A percentile compares a stretch with the other conserved stretches of the same genome.
Evolutionary conservation across 2,113 vertebrate species (phyloP).

Genomic region (Catharus bicknelli): DNA sequence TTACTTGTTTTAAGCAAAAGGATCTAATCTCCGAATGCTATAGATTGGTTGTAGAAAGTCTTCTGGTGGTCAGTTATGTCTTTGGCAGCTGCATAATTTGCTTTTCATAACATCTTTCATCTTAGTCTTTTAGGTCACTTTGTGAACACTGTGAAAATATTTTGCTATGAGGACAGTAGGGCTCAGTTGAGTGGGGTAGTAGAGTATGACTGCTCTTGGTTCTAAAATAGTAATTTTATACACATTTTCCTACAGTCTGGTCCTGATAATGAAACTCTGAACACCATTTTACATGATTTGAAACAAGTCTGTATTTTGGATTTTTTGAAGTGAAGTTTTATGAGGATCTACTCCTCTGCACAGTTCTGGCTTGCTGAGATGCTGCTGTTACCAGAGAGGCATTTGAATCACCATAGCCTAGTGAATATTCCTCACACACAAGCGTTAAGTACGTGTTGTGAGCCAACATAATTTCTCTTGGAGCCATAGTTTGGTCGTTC

Average conservation of each 20-base stretch:
- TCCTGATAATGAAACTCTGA: background rate
- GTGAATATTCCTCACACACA: background rate
- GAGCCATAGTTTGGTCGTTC: background rate
- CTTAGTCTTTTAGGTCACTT: background rate
- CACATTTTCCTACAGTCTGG: background rate
- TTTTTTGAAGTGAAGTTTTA: background rate
- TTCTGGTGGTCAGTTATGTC: background rate
- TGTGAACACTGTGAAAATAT: background rate
- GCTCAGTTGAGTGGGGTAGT: background rate
- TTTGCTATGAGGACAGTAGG: background rate
- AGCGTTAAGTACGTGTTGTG: background rate
- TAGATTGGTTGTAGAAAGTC: background rate
- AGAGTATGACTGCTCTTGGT: background rate
- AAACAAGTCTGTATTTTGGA: background rate
- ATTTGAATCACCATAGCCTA: background rate
- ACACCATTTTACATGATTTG: background rate
- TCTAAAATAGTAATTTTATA: background rate
- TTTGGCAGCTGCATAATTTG: background rate
- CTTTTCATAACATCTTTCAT: accelerated
- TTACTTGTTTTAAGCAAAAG: background rate
- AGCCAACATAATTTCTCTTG: background rate
- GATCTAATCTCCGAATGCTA: background rate
- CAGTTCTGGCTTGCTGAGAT: background rate
- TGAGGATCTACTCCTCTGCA: background rate
- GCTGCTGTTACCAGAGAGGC: background rate